These are phyloP conservation scores for Spinus pinus DNA, from an alignment of 2,797 vertebrate species.

Conservation along the genomic window DNA sequence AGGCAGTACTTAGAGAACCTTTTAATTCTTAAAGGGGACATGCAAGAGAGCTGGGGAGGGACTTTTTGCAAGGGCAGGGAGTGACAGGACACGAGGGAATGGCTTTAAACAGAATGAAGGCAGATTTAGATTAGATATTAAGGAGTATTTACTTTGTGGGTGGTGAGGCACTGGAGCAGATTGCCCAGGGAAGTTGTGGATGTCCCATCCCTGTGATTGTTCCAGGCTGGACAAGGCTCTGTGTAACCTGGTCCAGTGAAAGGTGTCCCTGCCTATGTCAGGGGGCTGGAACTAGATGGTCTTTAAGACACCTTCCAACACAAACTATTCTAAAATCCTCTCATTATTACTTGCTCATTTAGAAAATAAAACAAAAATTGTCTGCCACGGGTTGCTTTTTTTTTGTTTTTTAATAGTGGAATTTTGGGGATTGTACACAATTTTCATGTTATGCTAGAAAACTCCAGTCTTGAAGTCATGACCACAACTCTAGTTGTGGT, in stretches of 20 bases:
- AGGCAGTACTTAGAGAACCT: background rate
- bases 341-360: background rate
- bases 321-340: background rate
- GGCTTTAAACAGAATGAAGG: background rate
- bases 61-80: background rate
- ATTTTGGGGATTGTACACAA: background rate
- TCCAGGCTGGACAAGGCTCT: background rate
- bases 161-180: background rate
- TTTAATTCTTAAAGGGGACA: background rate
- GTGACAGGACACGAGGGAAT: background rate
- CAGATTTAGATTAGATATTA: background rate
- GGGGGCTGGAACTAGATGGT: background rate
- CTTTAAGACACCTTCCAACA: background rate
- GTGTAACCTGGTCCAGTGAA: background rate
- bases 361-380: background rate
- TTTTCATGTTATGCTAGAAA: background rate
- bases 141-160: background rate
- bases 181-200: background rate
- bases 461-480: background rate
- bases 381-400: accelerated
- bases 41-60: background rate
- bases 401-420: background rate
- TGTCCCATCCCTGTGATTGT: background rate
- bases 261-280: background rate
- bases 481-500: background rate